A percentile compares a stretch with the other conserved stretches of the same genome.
These are phyloP conservation scores for Drosophila mettleri DNA, from an alignment of 2,888 invertebrate genomes.

Conservation along the genomic window DNA sequence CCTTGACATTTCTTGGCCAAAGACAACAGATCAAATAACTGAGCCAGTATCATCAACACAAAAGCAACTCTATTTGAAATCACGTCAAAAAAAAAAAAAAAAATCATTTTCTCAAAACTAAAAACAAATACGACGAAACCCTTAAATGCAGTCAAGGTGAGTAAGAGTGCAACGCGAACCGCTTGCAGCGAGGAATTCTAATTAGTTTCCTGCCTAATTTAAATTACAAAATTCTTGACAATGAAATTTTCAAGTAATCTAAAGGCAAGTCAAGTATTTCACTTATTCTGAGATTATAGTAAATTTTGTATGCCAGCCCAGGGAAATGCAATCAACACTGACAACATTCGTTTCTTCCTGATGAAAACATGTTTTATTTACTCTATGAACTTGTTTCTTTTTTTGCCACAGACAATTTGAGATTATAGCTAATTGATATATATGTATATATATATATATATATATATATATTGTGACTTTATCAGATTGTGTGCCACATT, in stretches of 20 bases:
- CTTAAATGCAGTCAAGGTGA: constrained; percentile 5
- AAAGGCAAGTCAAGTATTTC: not conserved
- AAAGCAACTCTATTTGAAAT: constrained; percentile 1
- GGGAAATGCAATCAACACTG: not conserved
- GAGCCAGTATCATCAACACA: constrained; percentile 5
- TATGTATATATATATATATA: not conserved
- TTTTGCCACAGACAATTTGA: constrained; percentile 1
- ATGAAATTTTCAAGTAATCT: not conserved
- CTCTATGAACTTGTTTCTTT: no score
- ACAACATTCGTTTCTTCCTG: constrained; percentile 6
- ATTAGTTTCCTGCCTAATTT: constrained; percentile 1
- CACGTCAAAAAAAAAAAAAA: no score
- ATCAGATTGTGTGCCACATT: constrained; percentile 16
- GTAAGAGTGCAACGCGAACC: not conserved
- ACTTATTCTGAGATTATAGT: not conserved
- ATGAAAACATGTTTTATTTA: constrained; percentile 4
- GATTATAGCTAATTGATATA: constrained; percentile 1
- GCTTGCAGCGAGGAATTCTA: not conserved
- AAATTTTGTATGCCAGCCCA: no score
- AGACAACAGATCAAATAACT: constrained; percentile 19
- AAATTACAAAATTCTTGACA: constrained; percentile 1
- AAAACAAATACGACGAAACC: not conserved
- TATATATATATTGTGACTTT: constrained; percentile 6
- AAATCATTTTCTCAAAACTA: not conserved
- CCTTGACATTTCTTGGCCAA: constrained; percentile 50